phyloP scores from a whole-genome alignment of 2,888 invertebrate genomes.

The Xanthia icteritia region DNA sequence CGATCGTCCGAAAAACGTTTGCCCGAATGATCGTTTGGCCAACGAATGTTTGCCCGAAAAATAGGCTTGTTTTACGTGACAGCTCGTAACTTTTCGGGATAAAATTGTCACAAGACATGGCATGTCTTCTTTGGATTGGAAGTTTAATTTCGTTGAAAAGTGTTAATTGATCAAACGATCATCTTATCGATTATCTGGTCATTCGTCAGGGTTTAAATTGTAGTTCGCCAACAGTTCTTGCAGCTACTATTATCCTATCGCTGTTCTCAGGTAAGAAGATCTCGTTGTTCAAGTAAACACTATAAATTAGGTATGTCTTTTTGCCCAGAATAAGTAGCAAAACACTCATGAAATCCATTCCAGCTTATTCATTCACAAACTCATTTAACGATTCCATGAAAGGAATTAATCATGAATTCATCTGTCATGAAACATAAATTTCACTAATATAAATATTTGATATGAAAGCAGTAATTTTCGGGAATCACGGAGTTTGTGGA shows the following conservation, averaged over 20 bases:
- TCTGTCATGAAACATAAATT: constrained; percentile 16
- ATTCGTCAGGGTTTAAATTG: background rate
- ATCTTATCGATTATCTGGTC: background rate
- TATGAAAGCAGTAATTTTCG: constrained; percentile 18
- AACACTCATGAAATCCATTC: background rate
- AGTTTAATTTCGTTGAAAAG: background rate
- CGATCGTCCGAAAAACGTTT: background rate
- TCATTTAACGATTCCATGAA: constrained; percentile 7
- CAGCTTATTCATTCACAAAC: background rate
- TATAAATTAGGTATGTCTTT: background rate
- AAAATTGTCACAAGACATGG: background rate
- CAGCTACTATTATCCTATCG: background rate
- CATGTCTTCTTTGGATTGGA: background rate
- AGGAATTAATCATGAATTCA: background rate
- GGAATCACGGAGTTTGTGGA: constrained; percentile 15
- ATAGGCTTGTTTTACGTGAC: background rate
- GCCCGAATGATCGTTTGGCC: background rate
- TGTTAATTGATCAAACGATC: background rate
- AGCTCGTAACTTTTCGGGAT: background rate
- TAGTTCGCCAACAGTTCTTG: background rate
- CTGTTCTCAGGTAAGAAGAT: background rate
- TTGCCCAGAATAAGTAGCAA: background rate
- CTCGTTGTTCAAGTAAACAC: background rate
- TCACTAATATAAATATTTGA: constrained; percentile 29
- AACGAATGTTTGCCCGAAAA: background rate